Conservation (phyloP, 2,888 invertebrate species). For the Pseudococcus viburni region DNA sequence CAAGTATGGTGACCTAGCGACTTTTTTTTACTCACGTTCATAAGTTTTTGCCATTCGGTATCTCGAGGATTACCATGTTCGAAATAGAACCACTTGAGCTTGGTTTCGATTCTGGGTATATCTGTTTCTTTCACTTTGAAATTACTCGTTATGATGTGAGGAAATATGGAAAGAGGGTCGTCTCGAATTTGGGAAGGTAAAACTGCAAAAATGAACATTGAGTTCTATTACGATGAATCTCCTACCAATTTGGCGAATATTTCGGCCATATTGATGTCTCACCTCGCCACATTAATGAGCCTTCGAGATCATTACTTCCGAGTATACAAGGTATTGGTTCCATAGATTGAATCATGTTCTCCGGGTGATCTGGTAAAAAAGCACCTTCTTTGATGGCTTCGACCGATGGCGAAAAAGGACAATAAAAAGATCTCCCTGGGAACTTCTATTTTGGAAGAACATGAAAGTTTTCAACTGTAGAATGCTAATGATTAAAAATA, state of each 20-base stretch:
- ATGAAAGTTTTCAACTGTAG: not conserved
- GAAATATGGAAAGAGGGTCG: slow-evolving; percentile 5
- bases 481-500: too few relatives aligned
- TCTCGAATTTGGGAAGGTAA: not conserved
- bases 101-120: slow-evolving; percentile 13
- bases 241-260: not conserved
- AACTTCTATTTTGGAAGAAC: not conserved
- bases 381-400: slow-evolving; percentile 36
- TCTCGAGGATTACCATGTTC: slow-evolving; percentile 9
- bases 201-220: not conserved
- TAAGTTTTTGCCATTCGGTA: slow-evolving; percentile 23
- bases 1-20: too few relatives aligned
- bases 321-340: slow-evolving; percentile 44
- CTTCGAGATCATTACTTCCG: slow-evolving; percentile 45
- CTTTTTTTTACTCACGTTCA: slow-evolving; percentile 13
- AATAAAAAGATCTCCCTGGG: slow-evolving; percentile 35
- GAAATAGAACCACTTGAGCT: slow-evolving; percentile 5
- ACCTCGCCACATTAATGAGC: slow-evolving; percentile 51
- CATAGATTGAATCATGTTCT: slow-evolving; percentile 3
- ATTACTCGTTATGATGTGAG: slow-evolving; percentile 13
- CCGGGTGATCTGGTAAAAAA: slow-evolving; percentile 27
- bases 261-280: not conserved
- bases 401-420: slow-evolving; percentile 36
- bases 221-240: not conserved
- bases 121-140: slow-evolving; percentile 31